Conservation (phyloP, 2,797 vertebrate genomes). For the Macrochelys suwanniensis region DNA sequence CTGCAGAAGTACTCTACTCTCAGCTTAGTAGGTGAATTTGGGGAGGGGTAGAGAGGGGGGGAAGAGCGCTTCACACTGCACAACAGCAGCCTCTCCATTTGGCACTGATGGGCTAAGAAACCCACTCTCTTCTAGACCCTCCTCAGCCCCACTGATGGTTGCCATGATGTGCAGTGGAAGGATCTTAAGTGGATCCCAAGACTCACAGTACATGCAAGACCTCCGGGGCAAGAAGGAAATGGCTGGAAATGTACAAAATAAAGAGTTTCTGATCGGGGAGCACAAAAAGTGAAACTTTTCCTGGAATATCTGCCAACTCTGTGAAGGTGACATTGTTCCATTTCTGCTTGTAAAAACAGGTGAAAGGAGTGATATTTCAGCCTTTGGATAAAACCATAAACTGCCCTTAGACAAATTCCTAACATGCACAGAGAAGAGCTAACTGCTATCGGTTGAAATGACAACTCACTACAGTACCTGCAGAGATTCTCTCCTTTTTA, state of each 20-base stretch:
- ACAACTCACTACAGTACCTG: background rate
- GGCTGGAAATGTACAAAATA: background rate
- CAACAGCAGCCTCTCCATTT: background rate
- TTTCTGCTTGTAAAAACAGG: background rate
- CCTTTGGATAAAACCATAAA: background rate
- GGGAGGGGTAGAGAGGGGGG: background rate
- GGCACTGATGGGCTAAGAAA: background rate
- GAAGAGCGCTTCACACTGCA: background rate
- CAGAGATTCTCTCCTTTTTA: background rate
- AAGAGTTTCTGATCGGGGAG: background rate
- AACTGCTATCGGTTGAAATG: background rate
- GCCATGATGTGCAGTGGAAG: background rate
- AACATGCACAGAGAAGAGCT: background rate
- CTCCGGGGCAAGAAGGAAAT: background rate
- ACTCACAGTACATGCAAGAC: background rate
- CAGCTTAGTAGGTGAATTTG: fast-evolving
- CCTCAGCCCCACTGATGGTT: background rate
- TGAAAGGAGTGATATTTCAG: fast-evolving
- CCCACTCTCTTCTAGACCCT: background rate
- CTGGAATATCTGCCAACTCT: background rate
- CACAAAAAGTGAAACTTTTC: background rate
- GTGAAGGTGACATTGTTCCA: background rate
- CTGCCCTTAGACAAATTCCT: background rate
- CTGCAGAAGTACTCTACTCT: background rate
- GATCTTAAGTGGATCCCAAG: background rate